Base-by-base conservation (phyloP, 2,113 vertebrate genomes). In the Corvus hawaiiensis region DNA sequence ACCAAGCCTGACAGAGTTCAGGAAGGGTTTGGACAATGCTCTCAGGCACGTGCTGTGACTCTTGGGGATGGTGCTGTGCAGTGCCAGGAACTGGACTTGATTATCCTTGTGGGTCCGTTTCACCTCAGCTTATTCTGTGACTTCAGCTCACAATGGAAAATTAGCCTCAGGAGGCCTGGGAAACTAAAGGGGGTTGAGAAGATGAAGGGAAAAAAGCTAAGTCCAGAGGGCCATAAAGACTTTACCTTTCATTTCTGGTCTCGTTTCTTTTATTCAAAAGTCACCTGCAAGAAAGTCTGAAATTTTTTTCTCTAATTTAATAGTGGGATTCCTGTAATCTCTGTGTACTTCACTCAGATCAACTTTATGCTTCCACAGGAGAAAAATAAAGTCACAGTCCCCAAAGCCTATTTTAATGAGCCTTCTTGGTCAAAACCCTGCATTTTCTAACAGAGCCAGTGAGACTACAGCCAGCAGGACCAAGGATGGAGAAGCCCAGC, bases 1-100 rank as follows among this genome's bases (percentile, higher is more conserved):
- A 49, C 1, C 35, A 58, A 69, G 24, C 24, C 62, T 26, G 21
- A 26, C 35, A 59, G 72, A 43, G 17, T 1, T 37, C 0, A 0
- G 6, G n/a, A 48, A 39, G 23, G 1, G 4, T 56, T 56, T 61
- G 39, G 54, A 43, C 37, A 77, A 2, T 44, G 27, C 33, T 44
- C 39, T 61, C 1, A 0, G 37, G 46, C 22, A 61, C 33, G 5
- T 3, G 27, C 22, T 7, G 37, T 18, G 54, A 44, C 39, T 46
- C 54, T 9, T 27, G 33, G 33, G 55, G 37, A 58, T 44, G 33
- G 33, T 37, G 1, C 33, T 69, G 46, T 13, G 46, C 33, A 37
- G 54, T 5, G 22, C 16, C 73, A 54, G 39, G 33, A 54, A 10
- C 0, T 39, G 27, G 19, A 69, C 55, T 33, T 11, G 2, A 51